Percentiles rank a stretch among this genome's conserved stretches.
Conservation (phyloP, 2,797 vertebrate genomes). For the Oophaga sylvatica region DNA sequence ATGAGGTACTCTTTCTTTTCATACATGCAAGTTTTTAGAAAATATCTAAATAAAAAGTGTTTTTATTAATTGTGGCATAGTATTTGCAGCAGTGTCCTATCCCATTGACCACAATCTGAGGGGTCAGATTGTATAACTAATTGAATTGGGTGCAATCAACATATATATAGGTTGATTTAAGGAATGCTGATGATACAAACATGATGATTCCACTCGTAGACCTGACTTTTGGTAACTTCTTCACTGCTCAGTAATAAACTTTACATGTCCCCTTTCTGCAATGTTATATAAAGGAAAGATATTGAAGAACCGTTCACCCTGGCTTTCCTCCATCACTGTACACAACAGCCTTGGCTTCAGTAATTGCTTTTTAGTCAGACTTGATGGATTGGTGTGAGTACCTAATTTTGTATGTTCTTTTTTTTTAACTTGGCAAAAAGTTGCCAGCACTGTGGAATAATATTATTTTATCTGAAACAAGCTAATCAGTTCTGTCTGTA, state of each 20-base stretch:
- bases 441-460: constrained; percentile 1
- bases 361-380: constrained; percentile 57
- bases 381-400: constrained; percentile 47
- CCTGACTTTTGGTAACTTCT: not conserved
- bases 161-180: too few species aligned
- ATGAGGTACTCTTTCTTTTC: too few species aligned
- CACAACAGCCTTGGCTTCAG: constrained; percentile 49
- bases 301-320: constrained; percentile 29
- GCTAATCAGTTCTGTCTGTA: constrained; percentile 2
- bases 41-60: too few species aligned
- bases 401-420: constrained; percentile 51
- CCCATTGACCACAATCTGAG: too few species aligned
- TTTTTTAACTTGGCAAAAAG: constrained; percentile 27
- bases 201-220: not conserved
- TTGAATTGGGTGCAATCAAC: too few species aligned
- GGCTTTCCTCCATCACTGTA: constrained; percentile 34
- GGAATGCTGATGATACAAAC: not conserved
- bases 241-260: not conserved
- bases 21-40: too few species aligned
- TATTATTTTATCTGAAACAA: constrained; percentile 33
- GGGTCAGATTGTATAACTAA: too few species aligned
- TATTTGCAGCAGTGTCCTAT: too few species aligned
- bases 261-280: not conserved
- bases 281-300: constrained; percentile 39
- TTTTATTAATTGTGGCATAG: too few species aligned